These are phyloP conservation scores for Poeciliopsis turrubarensis DNA, from an alignment of 2,113 vertebrate genomes.

Conservation along the genomic window DNA sequence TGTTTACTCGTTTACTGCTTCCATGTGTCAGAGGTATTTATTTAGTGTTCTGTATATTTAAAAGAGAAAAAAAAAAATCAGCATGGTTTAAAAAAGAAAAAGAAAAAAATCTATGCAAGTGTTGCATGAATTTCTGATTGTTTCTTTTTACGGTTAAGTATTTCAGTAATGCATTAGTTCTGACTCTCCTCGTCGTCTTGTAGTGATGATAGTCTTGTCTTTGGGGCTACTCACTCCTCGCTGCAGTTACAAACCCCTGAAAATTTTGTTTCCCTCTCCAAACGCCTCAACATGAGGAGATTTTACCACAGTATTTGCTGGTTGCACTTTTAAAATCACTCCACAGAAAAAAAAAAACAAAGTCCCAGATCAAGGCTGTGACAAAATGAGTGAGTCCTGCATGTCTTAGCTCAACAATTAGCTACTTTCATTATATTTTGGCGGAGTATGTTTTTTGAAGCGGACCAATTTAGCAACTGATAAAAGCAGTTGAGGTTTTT, in stretches of 20 bases:
- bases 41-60: conserved; percentile 80
- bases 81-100: conserved; percentile 78
- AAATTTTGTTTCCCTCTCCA: conserved; percentile 48
- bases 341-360: conserved; percentile 12
- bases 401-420: conserved; percentile 64
- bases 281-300: conserved; percentile 30
- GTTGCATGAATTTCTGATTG: conserved; percentile 83
- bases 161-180: conserved; percentile 78
- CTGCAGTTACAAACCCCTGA: conserved; percentile 31
- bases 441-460: conserved; percentile 71
- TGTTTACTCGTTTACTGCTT: conserved; percentile 65
- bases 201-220: conserved; percentile 77
- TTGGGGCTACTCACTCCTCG: conserved; percentile 72
- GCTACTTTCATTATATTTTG: conserved; percentile 65
- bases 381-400: conserved; percentile 59
- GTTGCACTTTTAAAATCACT: conserved; percentile 51
- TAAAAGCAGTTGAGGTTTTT: conserved; percentile 67
- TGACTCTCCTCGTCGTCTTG: conserved; percentile 73
- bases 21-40: conserved; percentile 76
- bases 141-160: conserved; percentile 75
- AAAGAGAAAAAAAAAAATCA: conserved; percentile 66
- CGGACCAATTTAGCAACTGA: conserved; percentile 78
- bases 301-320: conserved; percentile 19
- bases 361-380: conserved; percentile 39
- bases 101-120: conserved; percentile 84